Evolutionary conservation across 2,888 invertebrate species (phyloP), one percentile per base, ranked within the genome.

Genomic region (Matsumyia berberina): DNA sequence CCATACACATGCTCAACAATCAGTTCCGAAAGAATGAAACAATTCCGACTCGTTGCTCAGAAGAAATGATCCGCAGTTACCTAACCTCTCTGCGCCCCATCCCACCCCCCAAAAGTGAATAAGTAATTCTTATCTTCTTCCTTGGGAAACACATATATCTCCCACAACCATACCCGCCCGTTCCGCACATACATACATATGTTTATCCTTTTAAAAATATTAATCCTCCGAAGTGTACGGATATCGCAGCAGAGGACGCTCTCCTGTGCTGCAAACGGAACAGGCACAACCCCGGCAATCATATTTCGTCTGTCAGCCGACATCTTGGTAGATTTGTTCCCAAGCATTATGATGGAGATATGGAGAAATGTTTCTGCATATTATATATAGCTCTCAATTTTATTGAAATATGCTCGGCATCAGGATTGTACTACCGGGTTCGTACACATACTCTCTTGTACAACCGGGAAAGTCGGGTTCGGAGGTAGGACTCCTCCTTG

Each of bases 171-270:
- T 11, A 8, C 7, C 31, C n/a, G n/a, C 33, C 11, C 37, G 37
- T 55, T 24, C 37, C 60, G 31, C 53, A 46, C 53, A 72, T 39
- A 44, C 60, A 24, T 58, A 46, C 53, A 72, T 39, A 44, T 79
- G 79, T 83, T 83, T 83, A 85, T 85, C 80, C 85, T 85, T 85
- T 85, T 85, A 76, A 85, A 76, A 74, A 53, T 80, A 85, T 85
- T 85, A 85, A 85, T 85, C 74, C 74, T 64, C 64, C 31, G 49
- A 77, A 64, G 72, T 66, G 51, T 39, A 53, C 51, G 67, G 53
- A 73, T 51, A 58, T 57, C 17, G 15, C 8, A 9, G 37, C 9
- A 42, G 42, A 49, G 51, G 39, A 15, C 7, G 49, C 58, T 55
- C 29, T 37, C 5, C 46, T 9, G 9, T 12, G 8, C 29, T 57